Conservation (phyloP, 2,888 invertebrate genomes). For the Tortricodes alternella region DNA sequence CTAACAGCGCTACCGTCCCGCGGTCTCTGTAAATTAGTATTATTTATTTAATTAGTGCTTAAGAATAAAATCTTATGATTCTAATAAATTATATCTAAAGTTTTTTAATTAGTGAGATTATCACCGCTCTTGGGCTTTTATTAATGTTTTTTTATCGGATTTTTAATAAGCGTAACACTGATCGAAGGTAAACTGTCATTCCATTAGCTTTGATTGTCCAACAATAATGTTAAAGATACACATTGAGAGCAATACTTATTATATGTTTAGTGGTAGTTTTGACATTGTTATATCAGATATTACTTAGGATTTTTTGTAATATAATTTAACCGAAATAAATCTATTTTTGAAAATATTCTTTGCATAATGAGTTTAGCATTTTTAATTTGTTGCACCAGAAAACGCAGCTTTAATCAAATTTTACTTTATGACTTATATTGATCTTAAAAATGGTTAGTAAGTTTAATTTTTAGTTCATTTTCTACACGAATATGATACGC, state of each 20-base stretch:
- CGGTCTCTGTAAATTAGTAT: conserved; percentile 74
- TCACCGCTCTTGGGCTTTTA: conserved; percentile 58
- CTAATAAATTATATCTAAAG: conserved; percentile 38
- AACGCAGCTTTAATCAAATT: background rate
- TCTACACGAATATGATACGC: too few species aligned
- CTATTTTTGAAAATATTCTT: conserved; percentile 18
- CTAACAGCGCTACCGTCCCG: conserved; percentile 34
- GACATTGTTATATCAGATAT: conserved; percentile 25
- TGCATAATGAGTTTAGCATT: conserved; percentile 16
- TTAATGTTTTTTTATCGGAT: conserved; percentile 43
- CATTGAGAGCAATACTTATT: conserved; percentile 28
- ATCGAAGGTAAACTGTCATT: conserved; percentile 40
- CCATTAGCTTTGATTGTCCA: conserved; percentile 42
- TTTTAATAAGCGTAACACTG: conserved; percentile 35
- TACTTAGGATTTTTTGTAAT: conserved; percentile 28
- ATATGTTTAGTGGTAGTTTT: conserved; percentile 27
- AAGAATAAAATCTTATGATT: conserved; percentile 69
- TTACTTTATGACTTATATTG: background rate
- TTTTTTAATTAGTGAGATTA: conserved; percentile 58
- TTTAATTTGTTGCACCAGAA: background rate
- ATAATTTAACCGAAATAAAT: conserved; percentile 15
- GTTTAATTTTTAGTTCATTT: too few species aligned
- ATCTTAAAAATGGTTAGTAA: too few species aligned
- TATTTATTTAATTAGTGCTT: conserved; percentile 79
- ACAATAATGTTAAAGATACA: conserved; percentile 15